Evolutionary conservation across 2,888 invertebrate genomes (phyloP).

Genomic region (Ophion obscuratus): DNA sequence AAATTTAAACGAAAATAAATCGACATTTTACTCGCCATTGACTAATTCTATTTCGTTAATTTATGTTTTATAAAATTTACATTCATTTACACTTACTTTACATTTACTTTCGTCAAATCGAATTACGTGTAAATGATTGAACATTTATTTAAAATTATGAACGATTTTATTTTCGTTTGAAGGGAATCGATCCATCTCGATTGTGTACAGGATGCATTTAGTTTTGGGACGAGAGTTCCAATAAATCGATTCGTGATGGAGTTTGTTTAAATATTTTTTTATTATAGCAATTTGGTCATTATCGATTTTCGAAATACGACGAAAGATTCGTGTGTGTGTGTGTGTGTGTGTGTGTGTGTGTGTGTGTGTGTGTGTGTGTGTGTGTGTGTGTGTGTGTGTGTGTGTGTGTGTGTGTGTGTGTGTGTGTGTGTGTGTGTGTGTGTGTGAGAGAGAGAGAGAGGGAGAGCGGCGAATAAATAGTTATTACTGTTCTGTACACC

Average conservation of each 20-base stretch:
- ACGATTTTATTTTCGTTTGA: too few species aligned
- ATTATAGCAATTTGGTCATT: not conserved
- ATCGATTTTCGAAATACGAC: not conserved
- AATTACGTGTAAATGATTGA: too few species aligned
- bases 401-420: not conserved
- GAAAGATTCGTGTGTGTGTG: not conserved
- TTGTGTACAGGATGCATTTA: not conserved
- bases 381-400: not conserved
- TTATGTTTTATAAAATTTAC: too few species aligned
- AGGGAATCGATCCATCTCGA: too few species aligned
- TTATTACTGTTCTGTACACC: slow-evolving; percentile 56
- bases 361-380: not conserved
- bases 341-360: too few species aligned
- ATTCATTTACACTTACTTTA: too few species aligned
- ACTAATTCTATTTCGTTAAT: too few species aligned
- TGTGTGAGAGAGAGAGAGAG: not conserved
- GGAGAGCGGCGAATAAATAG: not conserved
- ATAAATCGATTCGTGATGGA: not conserved
- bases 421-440: too few species aligned
- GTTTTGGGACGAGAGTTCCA: not conserved
- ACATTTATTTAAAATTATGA: too few species aligned
- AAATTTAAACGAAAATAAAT: too few species aligned
- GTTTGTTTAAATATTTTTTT: slow-evolving; percentile 15
- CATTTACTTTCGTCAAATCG: too few species aligned
- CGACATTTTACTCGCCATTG: too few species aligned